Evolutionary conservation across 2,113 vertebrate species (phyloP).

Genomic region (human (Homo sapiens)): GRCh38 chrY:10000501-10001000

Average conservation of each 20-base stretch:
- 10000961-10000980: background rate
- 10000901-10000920: background rate
- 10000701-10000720: slow-evolving; percentile 7
- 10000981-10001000: background rate
- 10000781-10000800: background rate
- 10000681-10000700: background rate
- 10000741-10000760: slow-evolving; percentile 3
- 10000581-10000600: background rate
- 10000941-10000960: slow-evolving; percentile 3
- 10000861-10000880: background rate
- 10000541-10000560: background rate
- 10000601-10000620: background rate
- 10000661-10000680: background rate
- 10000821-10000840: background rate
- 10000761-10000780: background rate
- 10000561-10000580: background rate
- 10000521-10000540: background rate
- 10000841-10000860: background rate
- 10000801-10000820: background rate
- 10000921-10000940: background rate
- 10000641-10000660: background rate
- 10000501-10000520: background rate
- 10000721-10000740: background rate
- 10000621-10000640: background rate
- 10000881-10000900: slow-evolving; percentile 35